Base-by-base conservation (phyloP, 2,888 invertebrate genomes). In the Temnothorax unifasciatus region DNA sequence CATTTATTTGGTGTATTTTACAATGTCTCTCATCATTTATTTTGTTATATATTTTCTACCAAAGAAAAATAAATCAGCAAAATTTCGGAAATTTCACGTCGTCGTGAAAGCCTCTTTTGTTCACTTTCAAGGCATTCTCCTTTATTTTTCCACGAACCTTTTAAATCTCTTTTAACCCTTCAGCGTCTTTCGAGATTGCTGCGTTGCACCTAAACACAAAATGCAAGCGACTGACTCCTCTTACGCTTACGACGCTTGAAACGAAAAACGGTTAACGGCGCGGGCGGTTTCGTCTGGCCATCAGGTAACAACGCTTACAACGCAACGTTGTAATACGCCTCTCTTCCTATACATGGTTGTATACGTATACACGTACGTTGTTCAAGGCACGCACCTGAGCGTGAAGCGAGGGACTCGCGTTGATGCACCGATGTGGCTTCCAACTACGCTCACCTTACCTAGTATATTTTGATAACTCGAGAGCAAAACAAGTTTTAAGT, bases 321-420 rank as follows among this genome's bases (percentile, higher is more conserved):
- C 81, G 57, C 66, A 84, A 61, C 68, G 83, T 66, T 79, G 52
- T 76, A 69, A 52, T 47, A 41, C 47, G 59, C 52, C 25, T 69
- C 57, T 82, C 47, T 73, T 81, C 38, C 66, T 57, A 38, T 57
- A 38, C 29, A 34, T 61, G 79, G 54, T 74, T 63, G 57, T 50
- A 61, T 52, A 21, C 64, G 82, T 71, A 76, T 66, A 44, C 68
- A 52, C 9, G n/a, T 82, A 61, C 71, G 50, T 86, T 87, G 90
- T 88, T 93, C 90, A 90, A 90, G 90, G 86, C 84, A 90, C 87
- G 89, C 93, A 93, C 88, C 92, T 90, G 90, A 93, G 93, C 93
- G 89, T 93, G 91, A 93, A 93, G 90, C 87, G 86, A 85, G 71
- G 87, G 85, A 84, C 69, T 74, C 87, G 88, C 86, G 73, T 85